Evolutionary conservation across 35 echinoderm and acorn worm species (phyloP).

Genomic region (Apostichopus parvimensis): DNA sequence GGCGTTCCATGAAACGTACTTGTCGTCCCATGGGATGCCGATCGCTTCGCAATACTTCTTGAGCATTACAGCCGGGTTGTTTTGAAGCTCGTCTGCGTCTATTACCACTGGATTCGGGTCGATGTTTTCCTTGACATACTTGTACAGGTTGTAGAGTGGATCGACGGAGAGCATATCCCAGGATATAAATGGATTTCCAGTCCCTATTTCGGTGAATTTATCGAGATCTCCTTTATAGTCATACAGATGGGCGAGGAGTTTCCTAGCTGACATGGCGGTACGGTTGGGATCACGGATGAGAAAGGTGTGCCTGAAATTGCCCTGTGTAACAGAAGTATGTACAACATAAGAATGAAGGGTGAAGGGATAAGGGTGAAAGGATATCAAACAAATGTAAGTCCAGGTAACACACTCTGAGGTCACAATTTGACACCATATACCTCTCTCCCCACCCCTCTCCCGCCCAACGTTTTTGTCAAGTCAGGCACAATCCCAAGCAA

Average conservation of each 20-base stretch:
- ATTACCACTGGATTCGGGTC: constrained; percentile 31
- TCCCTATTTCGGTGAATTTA: neutral
- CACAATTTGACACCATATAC: too few relatives aligned
- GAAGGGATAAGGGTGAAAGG: neutral
- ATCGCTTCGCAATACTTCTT: constrained; percentile 27
- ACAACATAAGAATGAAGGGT: neutral
- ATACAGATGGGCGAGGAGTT: neutral
- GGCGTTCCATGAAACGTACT: constrained; percentile 23
- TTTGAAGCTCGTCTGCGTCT: constrained; percentile 41
- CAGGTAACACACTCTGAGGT: too few relatives aligned
- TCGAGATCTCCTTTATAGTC: constrained; percentile 9
- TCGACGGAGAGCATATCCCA: neutral
- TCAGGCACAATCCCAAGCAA: too few relatives aligned
- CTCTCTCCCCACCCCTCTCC: too few relatives aligned
- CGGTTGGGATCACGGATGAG: constrained; percentile 18
- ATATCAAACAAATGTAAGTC: neutral
- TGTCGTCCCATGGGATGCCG: constrained; percentile 21
- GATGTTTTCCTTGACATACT: constrained; percentile 34
- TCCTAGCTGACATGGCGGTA: neutral
- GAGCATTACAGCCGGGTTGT: neutral
- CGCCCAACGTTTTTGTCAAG: too few relatives aligned
- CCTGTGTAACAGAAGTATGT: neutral
- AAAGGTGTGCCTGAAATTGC: neutral
- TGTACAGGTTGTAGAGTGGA: constrained; percentile 17
- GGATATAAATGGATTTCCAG: neutral